Evolutionary conservation across 2,888 invertebrate species (phyloP).

Genomic region (Campoletis raptor): DNA sequence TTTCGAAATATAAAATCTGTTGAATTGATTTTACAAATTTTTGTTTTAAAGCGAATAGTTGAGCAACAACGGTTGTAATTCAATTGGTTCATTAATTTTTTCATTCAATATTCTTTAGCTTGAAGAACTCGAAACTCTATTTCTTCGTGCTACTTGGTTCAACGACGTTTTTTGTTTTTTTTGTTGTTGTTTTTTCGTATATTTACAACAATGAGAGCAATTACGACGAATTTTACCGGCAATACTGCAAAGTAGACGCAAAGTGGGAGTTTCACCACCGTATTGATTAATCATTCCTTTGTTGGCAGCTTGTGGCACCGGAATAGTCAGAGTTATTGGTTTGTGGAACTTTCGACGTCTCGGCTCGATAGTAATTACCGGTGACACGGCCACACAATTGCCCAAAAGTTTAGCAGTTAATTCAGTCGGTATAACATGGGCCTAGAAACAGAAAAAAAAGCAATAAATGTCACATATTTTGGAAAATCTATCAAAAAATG

Average conservation of each 20-base stretch:
- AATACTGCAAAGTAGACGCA: constrained; percentile 97
- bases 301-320: constrained; percentile 87
- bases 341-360: constrained; percentile 99
- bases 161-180: neutral
- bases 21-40: too few relatives aligned
- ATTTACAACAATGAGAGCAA: neutral
- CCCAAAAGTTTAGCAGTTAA: constrained; percentile 95
- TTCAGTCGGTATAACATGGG: constrained; percentile 96
- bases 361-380: constrained; percentile 99
- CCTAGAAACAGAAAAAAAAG: constrained; percentile 85
- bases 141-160: neutral
- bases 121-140: neutral
- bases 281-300: constrained; percentile 95
- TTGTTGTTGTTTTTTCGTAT: neutral
- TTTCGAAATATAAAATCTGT: too few relatives aligned
- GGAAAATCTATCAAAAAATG: neutral
- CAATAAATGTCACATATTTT: neutral
- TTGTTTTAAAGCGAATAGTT: too few relatives aligned
- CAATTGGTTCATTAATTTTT: neutral
- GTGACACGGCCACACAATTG: constrained; percentile 98
- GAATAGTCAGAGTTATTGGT: constrained; percentile 98
- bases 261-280: constrained; percentile 91
- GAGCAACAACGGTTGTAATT: neutral
- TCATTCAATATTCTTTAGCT: neutral
- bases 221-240: constrained; percentile 88